Conservation (phyloP, 2,888 invertebrate genomes). For the Osmoderma eremita region DNA sequence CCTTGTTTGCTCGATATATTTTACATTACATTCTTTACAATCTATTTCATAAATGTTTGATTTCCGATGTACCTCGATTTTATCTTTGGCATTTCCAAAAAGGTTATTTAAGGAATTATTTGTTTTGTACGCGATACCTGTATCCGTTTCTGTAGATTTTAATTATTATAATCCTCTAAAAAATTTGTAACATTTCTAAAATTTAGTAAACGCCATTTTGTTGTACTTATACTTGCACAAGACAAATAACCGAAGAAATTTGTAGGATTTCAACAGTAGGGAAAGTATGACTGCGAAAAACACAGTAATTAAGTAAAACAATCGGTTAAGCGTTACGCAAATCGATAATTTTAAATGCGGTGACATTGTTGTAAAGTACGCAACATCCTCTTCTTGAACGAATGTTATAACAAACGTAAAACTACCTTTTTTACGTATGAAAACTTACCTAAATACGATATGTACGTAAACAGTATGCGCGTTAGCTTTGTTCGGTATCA, state of each 20-base stretch:
- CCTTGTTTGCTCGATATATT: no score
- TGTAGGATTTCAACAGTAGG: constrained; percentile 11
- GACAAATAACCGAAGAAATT: background rate
- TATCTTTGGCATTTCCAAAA: no score
- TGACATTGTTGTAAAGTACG: constrained; percentile 27
- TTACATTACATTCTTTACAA: no score
- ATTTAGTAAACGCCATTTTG: background rate
- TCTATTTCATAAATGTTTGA: no score
- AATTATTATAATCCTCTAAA: no score
- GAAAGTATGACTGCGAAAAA: constrained; percentile 35
- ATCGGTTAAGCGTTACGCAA: constrained; percentile 37
- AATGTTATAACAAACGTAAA: constrained; percentile 13
- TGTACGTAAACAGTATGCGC: background rate
- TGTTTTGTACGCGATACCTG: no score
- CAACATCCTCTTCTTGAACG: constrained; percentile 35
- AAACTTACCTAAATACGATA: constrained; percentile 1
- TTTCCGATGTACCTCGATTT: no score
- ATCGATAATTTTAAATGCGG: constrained; percentile 38
- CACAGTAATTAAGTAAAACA: constrained; percentile 38
- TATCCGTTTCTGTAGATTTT: no score
- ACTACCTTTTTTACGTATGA: background rate
- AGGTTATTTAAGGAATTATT: no score
- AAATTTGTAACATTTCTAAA: background rate
- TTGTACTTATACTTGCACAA: background rate
- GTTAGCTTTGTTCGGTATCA: background rate